Evolutionary conservation across 53 echinoderm and acorn worm genomes (phyloP).

Genomic region (Pentamera pediparva): DNA sequence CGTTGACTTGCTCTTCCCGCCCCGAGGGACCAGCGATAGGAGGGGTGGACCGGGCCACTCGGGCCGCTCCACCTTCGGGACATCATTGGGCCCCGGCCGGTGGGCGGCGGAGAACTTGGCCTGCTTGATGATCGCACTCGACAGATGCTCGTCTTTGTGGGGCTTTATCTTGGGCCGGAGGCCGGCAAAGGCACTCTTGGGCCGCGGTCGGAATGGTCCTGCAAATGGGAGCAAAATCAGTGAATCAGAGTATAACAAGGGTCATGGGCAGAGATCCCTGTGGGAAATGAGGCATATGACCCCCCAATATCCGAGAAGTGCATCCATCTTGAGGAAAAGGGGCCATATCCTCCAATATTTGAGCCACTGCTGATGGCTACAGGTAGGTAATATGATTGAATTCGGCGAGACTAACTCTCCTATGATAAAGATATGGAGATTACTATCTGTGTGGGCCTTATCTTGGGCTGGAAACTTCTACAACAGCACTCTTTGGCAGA

Average conservation of each 20-base stretch:
- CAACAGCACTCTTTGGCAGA: too few relatives aligned
- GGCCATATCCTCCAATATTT: too few relatives aligned
- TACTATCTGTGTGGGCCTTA: too few relatives aligned
- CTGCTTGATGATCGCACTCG: constrained; percentile 61
- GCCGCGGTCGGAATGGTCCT: constrained; percentile 44
- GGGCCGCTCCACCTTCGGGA: constrained; percentile 78
- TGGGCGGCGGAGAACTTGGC: constrained; percentile 82
- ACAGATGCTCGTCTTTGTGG: constrained; percentile 76
- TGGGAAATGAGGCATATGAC: too few relatives aligned
- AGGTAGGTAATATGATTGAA: too few relatives aligned
- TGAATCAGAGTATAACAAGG: not conserved
- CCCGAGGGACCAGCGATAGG: constrained; percentile 42
- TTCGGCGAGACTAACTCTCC: too few relatives aligned
- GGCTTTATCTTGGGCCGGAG: constrained; percentile 78
- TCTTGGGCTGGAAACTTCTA: too few relatives aligned
- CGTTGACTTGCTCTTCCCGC: constrained; percentile 67
- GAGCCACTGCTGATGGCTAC: too few relatives aligned
- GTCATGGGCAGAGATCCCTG: too few relatives aligned
- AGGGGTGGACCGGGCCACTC: constrained; percentile 92
- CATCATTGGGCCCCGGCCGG: constrained; percentile 69
- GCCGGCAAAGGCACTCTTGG: constrained; percentile 83
- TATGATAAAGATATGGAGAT: too few relatives aligned
- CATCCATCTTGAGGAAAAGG: too few relatives aligned
- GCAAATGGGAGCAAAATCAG: not conserved
- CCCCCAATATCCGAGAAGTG: too few relatives aligned